Conservation (phyloP, 2,888 invertebrate species). For the Ferrisia virgata region DNA sequence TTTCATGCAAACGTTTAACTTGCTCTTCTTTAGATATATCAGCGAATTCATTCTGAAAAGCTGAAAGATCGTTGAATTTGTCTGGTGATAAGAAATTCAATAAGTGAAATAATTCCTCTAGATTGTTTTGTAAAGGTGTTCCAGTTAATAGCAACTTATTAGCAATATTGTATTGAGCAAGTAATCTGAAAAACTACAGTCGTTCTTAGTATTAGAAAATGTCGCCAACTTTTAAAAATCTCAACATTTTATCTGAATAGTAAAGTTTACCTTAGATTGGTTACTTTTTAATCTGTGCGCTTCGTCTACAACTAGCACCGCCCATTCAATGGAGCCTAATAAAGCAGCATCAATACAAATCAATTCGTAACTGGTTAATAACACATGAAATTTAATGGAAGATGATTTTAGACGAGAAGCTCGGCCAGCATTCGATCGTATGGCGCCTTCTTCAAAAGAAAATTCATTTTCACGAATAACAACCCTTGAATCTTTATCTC, state of each 20-base stretch:
- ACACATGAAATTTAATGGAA: slow-evolving; percentile 93
- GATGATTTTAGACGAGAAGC: slow-evolving; percentile 73
- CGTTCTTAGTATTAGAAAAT: neutral
- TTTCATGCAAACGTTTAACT: slow-evolving; percentile 97
- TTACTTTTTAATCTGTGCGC: slow-evolving; percentile 98
- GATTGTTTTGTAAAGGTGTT: slow-evolving; percentile 97
- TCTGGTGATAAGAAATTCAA: slow-evolving; percentile 95
- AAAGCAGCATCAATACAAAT: slow-evolving; percentile 95
- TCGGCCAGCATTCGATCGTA: slow-evolving; percentile 57
- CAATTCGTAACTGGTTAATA: slow-evolving; percentile 96
- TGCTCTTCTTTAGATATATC: slow-evolving; percentile 99
- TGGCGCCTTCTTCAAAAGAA: slow-evolving; percentile 89
- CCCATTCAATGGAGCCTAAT: slow-evolving; percentile 97
- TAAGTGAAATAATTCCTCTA: slow-evolving; percentile 98
- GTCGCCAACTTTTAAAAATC: neutral
- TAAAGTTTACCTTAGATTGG: slow-evolving; percentile 74
- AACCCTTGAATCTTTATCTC: slow-evolving; percentile 87
- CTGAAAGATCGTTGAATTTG: slow-evolving; percentile 89
- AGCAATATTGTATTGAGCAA: slow-evolving; percentile 86
- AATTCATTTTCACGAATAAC: slow-evolving; percentile 93
- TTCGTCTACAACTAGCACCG: slow-evolving; percentile 96
- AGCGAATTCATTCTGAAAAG: slow-evolving; percentile 96
- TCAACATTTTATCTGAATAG: neutral
- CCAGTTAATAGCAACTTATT: slow-evolving; percentile 96
- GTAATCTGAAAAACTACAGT: slow-evolving; percentile 78